Evolutionary conservation across 2,888 invertebrate genomes (phyloP).

Genomic region (Yponomeuta plumbellus): DNA sequence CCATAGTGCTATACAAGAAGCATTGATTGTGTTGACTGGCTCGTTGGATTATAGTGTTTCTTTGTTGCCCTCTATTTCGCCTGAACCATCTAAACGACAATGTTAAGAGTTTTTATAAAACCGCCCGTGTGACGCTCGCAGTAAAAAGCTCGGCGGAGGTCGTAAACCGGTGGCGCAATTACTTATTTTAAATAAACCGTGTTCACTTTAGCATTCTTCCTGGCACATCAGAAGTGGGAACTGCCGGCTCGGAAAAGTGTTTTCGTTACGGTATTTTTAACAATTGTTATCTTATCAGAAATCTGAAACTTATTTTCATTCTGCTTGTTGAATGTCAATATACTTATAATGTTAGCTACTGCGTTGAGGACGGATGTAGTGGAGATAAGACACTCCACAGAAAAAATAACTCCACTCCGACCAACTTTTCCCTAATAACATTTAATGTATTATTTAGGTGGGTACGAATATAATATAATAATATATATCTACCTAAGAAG

Average conservation of each 20-base stretch:
- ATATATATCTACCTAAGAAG: no score
- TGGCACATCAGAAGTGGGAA: conserved; percentile 24
- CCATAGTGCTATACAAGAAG: no score
- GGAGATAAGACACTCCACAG: no score
- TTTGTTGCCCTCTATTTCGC: not conserved
- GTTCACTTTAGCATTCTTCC: conserved; percentile 36
- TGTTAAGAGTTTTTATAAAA: conserved; percentile 19
- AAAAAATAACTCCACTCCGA: no score
- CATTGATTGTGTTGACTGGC: no score
- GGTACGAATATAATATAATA: no score
- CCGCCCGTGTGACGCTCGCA: not conserved
- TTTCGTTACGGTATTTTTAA: not conserved
- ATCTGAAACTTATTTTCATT: no score
- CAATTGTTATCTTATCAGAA: not conserved
- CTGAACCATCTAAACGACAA: conserved; percentile 12
- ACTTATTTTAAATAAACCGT: conserved; percentile 47
- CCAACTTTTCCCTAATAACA: no score
- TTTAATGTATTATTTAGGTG: no score
- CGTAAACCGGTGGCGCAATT: conserved; percentile 36
- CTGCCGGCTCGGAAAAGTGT: conserved; percentile 12
- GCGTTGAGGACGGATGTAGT: no score
- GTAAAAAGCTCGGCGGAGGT: conserved; percentile 22
- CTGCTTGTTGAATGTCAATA: no score
- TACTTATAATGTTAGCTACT: no score
- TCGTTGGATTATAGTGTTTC: not conserved